Evolutionary conservation across 2,797 vertebrate genomes (phyloP).

Genomic region (Linurgus olivaceus): DNA sequence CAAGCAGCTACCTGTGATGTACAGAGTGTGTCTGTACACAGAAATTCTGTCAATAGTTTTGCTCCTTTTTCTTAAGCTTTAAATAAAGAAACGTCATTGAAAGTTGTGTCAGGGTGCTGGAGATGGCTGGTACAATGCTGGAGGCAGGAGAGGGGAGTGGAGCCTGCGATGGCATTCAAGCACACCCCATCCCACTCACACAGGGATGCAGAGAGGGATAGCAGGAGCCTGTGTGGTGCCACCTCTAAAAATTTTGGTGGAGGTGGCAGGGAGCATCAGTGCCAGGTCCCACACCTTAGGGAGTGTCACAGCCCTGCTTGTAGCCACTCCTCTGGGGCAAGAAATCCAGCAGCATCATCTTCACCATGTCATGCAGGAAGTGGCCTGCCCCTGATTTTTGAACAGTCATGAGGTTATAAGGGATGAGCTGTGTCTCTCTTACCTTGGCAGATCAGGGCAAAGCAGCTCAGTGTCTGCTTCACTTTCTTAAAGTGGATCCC

Average conservation of each 20-base stretch:
- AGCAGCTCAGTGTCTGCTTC: neutral
- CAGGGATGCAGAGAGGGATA: neutral
- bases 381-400: neutral
- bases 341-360: neutral
- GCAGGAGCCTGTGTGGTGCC: rapidly evolving
- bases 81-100: neutral
- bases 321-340: neutral
- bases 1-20: rapidly evolving
- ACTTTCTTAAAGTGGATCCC: neutral
- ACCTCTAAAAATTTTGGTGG: neutral
- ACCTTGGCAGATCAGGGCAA: neutral
- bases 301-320: neutral
- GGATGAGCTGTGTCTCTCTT: neutral
- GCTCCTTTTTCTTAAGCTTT: neutral
- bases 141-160: neutral
- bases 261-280: neutral
- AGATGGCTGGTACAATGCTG: neutral
- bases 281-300: neutral
- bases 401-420: neutral
- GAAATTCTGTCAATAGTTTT: neutral
- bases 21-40: neutral
- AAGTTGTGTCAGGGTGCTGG: neutral
- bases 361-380: rapidly evolving
- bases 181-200: rapidly evolving
- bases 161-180: neutral